A percentile compares a stretch with the other conserved stretches of the same genome.
Conservation (phyloP, 2,888 invertebrate genomes). For the Cremastinae sp. region DNA sequence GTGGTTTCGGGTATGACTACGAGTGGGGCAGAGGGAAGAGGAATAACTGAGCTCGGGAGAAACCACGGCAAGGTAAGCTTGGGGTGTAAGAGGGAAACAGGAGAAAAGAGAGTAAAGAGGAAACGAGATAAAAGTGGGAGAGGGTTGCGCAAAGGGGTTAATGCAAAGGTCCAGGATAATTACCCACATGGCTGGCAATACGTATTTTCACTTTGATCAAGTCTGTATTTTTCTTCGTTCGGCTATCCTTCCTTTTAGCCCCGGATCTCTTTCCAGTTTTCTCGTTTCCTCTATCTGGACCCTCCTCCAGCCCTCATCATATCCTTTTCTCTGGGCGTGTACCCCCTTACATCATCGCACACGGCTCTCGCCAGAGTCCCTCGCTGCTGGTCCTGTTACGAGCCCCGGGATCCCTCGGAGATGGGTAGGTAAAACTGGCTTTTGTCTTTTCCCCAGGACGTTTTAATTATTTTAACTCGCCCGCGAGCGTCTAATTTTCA, state of each 20-base stretch:
- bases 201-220: constrained; percentile 79
- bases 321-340: constrained; percentile 60
- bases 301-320: constrained; percentile 54
- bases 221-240: constrained; percentile 80
- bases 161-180: constrained; percentile 79
- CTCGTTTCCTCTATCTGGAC: constrained; percentile 59
- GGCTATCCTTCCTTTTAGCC: constrained; percentile 67
- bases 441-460: constrained; percentile 76
- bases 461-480: constrained; percentile 79
- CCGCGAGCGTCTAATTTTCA: constrained; percentile 78
- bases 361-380: constrained; percentile 36
- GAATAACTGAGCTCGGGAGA: constrained; percentile 56
- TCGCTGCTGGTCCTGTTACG: constrained; percentile 17
- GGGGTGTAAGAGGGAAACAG: constrained; percentile 47
- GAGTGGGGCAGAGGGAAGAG: constrained; percentile 35
- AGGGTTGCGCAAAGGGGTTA: constrained; percentile 71
- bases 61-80: constrained; percentile 52
- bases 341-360: constrained; percentile 74
- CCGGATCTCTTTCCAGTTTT: constrained; percentile 41
- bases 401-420: constrained; percentile 55
- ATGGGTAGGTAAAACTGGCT: constrained; percentile 75
- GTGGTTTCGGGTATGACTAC: constrained; percentile 58
- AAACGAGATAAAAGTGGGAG: constrained; percentile 10
- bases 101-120: constrained; percentile 52
- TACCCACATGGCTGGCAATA: constrained; percentile 80